Evolutionary conservation across 2,113 vertebrate genomes (phyloP), one percentile per base, ranked within the genome.

Genomic region (Rhineura floridana): DNA sequence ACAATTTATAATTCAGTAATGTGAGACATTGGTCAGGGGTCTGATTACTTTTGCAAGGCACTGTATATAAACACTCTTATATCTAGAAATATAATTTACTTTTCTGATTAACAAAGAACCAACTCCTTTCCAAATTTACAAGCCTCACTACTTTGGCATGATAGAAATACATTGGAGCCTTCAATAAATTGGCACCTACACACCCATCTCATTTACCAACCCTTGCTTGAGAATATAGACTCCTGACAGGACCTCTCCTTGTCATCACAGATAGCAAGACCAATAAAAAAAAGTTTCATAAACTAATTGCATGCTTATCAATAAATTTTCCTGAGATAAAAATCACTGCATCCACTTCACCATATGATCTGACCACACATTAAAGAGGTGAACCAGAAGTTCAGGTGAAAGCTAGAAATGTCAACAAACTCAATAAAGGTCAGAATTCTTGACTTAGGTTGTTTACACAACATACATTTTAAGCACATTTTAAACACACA

Each of bases 181-280:
- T 67, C 65, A 67, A 67, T 33, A 33, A 3, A 67, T 33, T 33
- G 65, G 30, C 28, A 30, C 65, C 5, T 13, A 33, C 65, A 12
- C 21, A 19, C 21, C 55, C 63, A 28, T 25, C 63, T 30, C 25
- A 30, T 44, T 55, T 78, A 78, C 15, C 30, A 79, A 30, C 50
- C 76, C 6, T 79, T 55, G 48, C 33, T 55, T 52, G 77, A 44
- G 28, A 79, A 50, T 79, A 19, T 50, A 4, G 55, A 59, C 19
- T 79, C 48, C 76, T 44, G 44, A 50, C 79, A 1, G 0, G 89
- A 92, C 83, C 89, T 93, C 80, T 59, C 89, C 80, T 77, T 94
- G 84, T 87, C 36, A 87, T 81, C 92, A 89, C 67, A 87, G 72
- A 83, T 75, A 83, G 48, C 85, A 65, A 79, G 90, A 93, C 73